A percentile compares a stretch with the other conserved stretches of the same genome.
These are phyloP conservation scores for Rallus limicola DNA, from an alignment of 2,113 vertebrate genomes.

Conservation along the genomic window DNA sequence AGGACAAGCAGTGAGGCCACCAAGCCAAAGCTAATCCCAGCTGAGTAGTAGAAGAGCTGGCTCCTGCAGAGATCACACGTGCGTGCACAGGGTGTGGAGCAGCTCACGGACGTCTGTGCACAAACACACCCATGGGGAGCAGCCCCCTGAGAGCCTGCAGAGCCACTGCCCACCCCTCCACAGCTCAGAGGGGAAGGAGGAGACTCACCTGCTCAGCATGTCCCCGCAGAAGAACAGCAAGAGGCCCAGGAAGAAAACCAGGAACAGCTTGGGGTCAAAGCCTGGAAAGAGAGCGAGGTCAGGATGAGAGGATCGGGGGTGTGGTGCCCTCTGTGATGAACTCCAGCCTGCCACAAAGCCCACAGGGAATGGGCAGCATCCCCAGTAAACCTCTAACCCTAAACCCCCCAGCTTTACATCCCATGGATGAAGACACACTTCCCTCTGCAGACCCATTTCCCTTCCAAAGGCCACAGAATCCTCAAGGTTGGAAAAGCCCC, in stretches of 20 bases:
- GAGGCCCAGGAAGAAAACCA: slow-evolving; percentile 87
- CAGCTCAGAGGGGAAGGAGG: background rate
- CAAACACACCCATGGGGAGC: fast-evolving
- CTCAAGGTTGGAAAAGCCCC: too few relatives aligned
- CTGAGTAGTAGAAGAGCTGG: slow-evolving; percentile 91
- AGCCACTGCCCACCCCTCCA: background rate
- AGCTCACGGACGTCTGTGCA: fast-evolving
- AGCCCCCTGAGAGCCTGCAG: background rate
- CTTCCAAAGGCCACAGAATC: too few relatives aligned
- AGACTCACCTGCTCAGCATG: slow-evolving; percentile 87
- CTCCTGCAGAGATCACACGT: slow-evolving; percentile 79
- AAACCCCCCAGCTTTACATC: too few relatives aligned
- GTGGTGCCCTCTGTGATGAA: fast-evolving
- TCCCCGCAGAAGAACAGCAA: slow-evolving; percentile 88
- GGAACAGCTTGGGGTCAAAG: slow-evolving; percentile 89
- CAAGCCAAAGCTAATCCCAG: slow-evolving; percentile 90
- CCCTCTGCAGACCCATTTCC: background rate
- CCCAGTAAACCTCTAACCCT: fast-evolving
- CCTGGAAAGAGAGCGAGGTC: slow-evolving; percentile 71
- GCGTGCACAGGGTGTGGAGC: fast-evolving
- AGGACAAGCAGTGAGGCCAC: slow-evolving; percentile 92
- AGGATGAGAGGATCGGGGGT: background rate
- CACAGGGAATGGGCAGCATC: fast-evolving
- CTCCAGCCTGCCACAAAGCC: fast-evolving
- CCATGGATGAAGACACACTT: fast-evolving